Base-by-base conservation (phyloP, 2,888 invertebrate genomes). In the Apeira syringaria region DNA sequence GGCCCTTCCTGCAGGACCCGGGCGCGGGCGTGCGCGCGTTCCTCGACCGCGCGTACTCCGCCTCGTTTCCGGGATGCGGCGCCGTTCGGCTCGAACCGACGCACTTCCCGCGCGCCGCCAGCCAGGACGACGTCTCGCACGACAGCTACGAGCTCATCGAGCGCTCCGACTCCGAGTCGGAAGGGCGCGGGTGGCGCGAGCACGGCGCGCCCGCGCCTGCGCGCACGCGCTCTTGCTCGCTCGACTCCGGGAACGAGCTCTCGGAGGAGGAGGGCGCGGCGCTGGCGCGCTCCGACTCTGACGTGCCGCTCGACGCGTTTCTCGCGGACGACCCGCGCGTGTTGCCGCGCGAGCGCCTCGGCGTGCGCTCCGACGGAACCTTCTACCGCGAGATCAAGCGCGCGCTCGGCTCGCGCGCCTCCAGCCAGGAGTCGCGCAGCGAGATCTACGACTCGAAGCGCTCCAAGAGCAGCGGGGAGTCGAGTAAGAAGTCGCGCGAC, bases 61-160 rank as follows among this genome's bases (percentile, higher is more conserved):
- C 95, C 52, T 96, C 95, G 74, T 97, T 96, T 77, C 97, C 97
- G 11, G 96, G 96, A 41, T 95, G 95, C 35, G 92, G 93, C 42
- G 94, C 93, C 68, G 7, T 41, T 93, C 93, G 68, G 92, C 92
- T 67, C 92, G 93, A 17, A 60, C 94, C 94, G 60, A 90, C 92
- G 61, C 92, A 92, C 44, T 93, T 92, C 55, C 92, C 92, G 59
- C 85, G 94, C 47, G 90, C 91, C 46, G 94, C 93, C 53, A 96
- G 96, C 5, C 96, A 96, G 74, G 96, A 96, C 72, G 96, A 97
- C 81, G 86, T 96, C 17, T 96, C 96, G 18, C 96, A 97, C 75
- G 97, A 97, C 75, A 96, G 96, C 64, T 97, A 97, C 76, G 97
- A 97, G 74, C 82, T 97, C 12, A 87, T 96, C 48, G 96, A 96